Conservation (phyloP, 2,888 invertebrate species). For the Spisula solida region DNA sequence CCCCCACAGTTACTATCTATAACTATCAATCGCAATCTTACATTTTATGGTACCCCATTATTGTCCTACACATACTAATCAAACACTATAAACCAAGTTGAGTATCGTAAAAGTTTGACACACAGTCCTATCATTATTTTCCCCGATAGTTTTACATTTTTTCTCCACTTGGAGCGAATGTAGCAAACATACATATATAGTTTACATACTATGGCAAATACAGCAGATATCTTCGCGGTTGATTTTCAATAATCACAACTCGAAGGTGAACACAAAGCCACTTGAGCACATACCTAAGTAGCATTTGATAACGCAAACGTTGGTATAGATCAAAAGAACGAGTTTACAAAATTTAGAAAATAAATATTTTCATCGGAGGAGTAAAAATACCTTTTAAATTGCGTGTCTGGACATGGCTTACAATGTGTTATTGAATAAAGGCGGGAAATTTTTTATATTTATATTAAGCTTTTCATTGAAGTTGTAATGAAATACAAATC, state of each 20-base stretch:
- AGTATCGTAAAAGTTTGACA: slow-evolving; percentile 28
- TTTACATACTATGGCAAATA: background rate
- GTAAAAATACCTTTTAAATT: slow-evolving; percentile 6
- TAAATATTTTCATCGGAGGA: slow-evolving; percentile 41
- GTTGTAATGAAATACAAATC: background rate
- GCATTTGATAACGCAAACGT: slow-evolving; percentile 21
- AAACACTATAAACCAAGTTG: slow-evolving; percentile 22
- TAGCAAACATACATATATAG: background rate
- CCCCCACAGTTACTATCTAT: background rate
- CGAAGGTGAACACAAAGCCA: background rate
- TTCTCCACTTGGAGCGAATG: slow-evolving; percentile 31
- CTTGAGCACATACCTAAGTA: slow-evolving; percentile 31
- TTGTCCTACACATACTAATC: slow-evolving; percentile 30
- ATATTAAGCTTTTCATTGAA: background rate
- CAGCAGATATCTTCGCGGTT: slow-evolving; percentile 5
- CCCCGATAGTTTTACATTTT: slow-evolving; percentile 44
- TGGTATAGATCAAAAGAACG: slow-evolving; percentile 25
- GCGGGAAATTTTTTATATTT: slow-evolving; percentile 12
- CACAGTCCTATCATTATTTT: slow-evolving; percentile 38
- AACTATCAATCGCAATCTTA: background rate
- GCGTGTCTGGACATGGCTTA: slow-evolving; percentile 28
- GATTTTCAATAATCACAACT: slow-evolving; percentile 30
- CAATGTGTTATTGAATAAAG: background rate
- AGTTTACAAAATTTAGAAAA: background rate
- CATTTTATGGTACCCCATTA: slow-evolving; percentile 15